Evolutionary conservation across 2,797 vertebrate species (phyloP), one percentile per base, ranked within the genome.

Genomic region (Esox masquinongy): DNA sequence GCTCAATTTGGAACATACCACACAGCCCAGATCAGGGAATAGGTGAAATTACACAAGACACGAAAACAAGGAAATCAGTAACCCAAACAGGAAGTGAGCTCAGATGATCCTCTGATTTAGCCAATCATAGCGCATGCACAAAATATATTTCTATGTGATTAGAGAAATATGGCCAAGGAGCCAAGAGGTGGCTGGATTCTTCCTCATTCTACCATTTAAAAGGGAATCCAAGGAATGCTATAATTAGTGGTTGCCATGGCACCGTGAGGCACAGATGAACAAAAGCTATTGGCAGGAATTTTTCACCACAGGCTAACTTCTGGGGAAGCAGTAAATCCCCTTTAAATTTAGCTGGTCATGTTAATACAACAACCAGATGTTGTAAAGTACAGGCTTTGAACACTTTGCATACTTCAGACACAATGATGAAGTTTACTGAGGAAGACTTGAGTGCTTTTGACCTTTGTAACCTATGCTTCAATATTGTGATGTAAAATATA

Each of bases 201-300:
- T 67, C 71, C 29, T 68, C 71, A 29, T 68, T 47, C 4, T 9
- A 53, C 66, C 59, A 83, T 74, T 77, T 82, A 78, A 84, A 88
- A 74, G 85, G 53, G 82, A 90, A 88, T 83, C 78, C 75, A 24
- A 14, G 68, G 87, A 90, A 91, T 89, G 88, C 85, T 83, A 79
- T 89, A 92, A 89, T 90, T 89, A 88, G 82, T 47, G 72, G 82
- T 85, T 85, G 88, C 81, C 76, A 80, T 83, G 75, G 86, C 66
- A 76, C 69, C 61, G 36, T 75, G 87, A 81, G 85, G 85, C 83
- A 77, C 78, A 87, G 86, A 87, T 80, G 75, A 84, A 90, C 77
- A 77, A 70, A 77, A 86, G 83, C 43, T 78, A 86, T 80, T 77
- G 76, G 74, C 14, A 83, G 78, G 86, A 85, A 78, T 85, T 82